Conservation (phyloP, 1,140 invertebrate species). For the Berghia stephanieae region DNA sequence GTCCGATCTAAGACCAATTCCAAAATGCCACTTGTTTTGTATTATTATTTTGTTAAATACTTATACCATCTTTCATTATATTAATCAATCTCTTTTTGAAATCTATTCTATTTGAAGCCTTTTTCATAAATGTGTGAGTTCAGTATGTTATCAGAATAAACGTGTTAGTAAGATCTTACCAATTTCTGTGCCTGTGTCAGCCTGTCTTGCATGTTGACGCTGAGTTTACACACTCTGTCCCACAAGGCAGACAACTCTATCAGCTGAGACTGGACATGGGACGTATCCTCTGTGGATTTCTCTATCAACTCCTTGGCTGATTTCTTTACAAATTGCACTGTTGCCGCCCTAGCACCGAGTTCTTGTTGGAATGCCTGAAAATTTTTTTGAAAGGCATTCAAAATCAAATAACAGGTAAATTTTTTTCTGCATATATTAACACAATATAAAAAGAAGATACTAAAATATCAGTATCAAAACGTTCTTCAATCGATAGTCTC, state of each 20-base stretch:
- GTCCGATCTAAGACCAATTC: too few relatives aligned
- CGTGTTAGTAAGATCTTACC: constrained; percentile 54
- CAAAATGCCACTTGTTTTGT: too few relatives aligned
- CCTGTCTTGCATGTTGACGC: constrained; percentile 79
- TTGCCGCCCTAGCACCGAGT: constrained; percentile 83
- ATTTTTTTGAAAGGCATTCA: not conserved
- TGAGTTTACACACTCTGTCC: constrained; percentile 83
- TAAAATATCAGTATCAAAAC: too few relatives aligned
- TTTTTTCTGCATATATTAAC: too few relatives aligned
- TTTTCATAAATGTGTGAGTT: too few relatives aligned
- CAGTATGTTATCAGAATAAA: too few relatives aligned
- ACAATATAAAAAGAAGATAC: too few relatives aligned
- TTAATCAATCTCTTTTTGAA: too few relatives aligned
- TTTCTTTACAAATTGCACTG: constrained; percentile 88
- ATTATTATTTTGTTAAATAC: too few relatives aligned
- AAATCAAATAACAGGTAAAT: constrained; percentile 16
- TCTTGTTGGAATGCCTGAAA: constrained; percentile 86
- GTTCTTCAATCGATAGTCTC: too few relatives aligned
- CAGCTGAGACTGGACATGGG: constrained; percentile 82
- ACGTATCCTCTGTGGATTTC: constrained; percentile 84
- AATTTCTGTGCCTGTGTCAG: constrained; percentile 84
- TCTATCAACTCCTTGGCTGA: constrained; percentile 88
- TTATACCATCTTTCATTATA: too few relatives aligned
- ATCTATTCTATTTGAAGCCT: too few relatives aligned
- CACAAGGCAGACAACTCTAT: constrained; percentile 85